Percentiles rank a stretch among this genome's conserved stretches.
Evolutionary conservation across 1,140 invertebrate species (phyloP).

Genomic region (Papilio xuthus): DNA sequence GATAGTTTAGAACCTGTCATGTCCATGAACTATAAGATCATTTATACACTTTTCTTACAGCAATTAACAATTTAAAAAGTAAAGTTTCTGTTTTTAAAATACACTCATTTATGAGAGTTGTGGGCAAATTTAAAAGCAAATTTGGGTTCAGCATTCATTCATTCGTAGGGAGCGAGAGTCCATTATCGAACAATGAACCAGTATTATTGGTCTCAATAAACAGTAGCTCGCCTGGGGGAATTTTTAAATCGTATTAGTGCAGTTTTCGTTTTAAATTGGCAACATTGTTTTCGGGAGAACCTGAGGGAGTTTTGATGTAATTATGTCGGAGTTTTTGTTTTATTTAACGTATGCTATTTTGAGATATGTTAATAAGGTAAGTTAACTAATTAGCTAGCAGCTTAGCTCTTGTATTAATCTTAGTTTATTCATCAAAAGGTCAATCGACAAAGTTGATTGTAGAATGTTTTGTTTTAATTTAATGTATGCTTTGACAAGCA

Average conservation of each 20-base stretch:
- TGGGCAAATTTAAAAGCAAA: not conserved
- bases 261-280: slow-evolving; percentile 29
- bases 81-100: not conserved
- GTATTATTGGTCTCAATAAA: slow-evolving; percentile 42
- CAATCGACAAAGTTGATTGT: no score
- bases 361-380: not conserved
- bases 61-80: no score
- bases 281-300: slow-evolving; percentile 2
- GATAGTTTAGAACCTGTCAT: no score
- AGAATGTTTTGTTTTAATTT: no score
- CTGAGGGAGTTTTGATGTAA: slow-evolving; percentile 8
- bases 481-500: no score
- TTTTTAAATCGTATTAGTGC: slow-evolving; percentile 31
- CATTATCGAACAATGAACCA: slow-evolving; percentile 46
- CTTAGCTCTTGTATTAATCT: no score
- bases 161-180: slow-evolving; percentile 36
- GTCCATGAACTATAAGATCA: no score
- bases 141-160: slow-evolving; percentile 9
- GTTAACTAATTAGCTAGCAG: no score
- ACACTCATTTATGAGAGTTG: not conserved
- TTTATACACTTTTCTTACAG: no score
- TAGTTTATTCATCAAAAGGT: no score
- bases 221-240: slow-evolving; percentile 19
- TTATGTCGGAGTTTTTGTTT: not conserved
- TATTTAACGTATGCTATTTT: not conserved